Base-by-base conservation (phyloP, 2,797 vertebrate species). In the Chrysocyon brachyurus region DNA sequence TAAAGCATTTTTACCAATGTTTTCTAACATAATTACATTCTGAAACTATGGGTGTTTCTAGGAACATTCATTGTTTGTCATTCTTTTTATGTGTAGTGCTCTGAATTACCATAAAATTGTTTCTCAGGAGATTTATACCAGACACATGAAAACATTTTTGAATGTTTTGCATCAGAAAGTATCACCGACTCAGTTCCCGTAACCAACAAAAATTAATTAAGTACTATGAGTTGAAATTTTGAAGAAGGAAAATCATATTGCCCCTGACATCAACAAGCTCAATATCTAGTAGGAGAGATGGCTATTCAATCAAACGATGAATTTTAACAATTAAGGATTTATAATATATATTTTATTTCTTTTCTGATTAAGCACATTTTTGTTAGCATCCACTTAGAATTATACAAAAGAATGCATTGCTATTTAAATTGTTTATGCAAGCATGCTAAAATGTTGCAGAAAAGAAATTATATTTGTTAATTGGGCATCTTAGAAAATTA, bases 291-390 rank as follows among this genome's bases (percentile, higher is more conserved):
- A 87, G 2, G n/a, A 79, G 36, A 85, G 17, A 16, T 46, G 40
- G 40, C 40, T 46, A 46, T 46, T 19, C 1, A 78, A 7, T 91
- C 84, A 96, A 98, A 93, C 33, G 94, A 24, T 26, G 89, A 52
- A 79, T 56, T 83, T 91, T 84, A 97, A 98, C 87, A 97, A 97
- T 91, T 94, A 88, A 97, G 98, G 83, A 68, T 64, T 73, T 96
- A 63, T 96, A 96, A 94, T 96, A 97, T 92, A 96, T 95, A 95
- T 97, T 98, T 98, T 49, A 92, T 97, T 91, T 97, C 24, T 75
- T 98, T 95, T 81, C 90, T 98, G 97, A 98, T 97, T 98, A 98
- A 98, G 96, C 97, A 40, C 33, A 95, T 95, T 91, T 93, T 97
- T 96, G 64, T 93, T 98, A 92, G 68, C 68, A 97, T 96, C 96